Percentiles rank a stretch among this genome's conserved stretches.
phyloP scores from a whole-genome alignment of 1,140 invertebrate species.

The Bombus polaris region DNA sequence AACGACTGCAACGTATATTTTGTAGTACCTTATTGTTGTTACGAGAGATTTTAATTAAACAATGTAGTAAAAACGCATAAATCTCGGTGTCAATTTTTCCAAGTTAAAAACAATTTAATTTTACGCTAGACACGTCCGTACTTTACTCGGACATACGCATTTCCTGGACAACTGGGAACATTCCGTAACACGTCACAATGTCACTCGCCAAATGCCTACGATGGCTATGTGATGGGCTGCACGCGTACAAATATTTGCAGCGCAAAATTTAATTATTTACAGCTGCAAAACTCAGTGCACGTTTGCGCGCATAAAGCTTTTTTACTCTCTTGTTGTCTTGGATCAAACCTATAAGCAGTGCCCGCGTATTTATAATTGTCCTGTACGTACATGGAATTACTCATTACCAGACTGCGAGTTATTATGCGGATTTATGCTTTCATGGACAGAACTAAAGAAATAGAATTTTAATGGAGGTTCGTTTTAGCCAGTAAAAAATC shows the following conservation, averaged over 20 bases:
- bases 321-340: neutral
- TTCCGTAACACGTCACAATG: neutral
- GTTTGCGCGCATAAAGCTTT: neutral
- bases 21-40: neutral
- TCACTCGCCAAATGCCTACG: neutral
- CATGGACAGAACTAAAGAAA: no score
- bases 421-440: no score
- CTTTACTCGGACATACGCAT: neutral
- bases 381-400: neutral
- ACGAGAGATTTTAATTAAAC: no score
- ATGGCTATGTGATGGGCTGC: neutral
- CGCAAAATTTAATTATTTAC: neutral
- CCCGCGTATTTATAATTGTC: neutral
- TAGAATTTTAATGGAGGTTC: no score
- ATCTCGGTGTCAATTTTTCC: neutral
- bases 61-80: no score
- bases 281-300: neutral
- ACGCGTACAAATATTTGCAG: neutral
- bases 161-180: neutral
- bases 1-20: no score
- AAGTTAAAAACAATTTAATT: neutral
- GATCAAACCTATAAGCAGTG: neutral
- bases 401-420: no score
- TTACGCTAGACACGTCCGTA: neutral
- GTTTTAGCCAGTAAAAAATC: no score